Base-by-base conservation (phyloP, 2,113 vertebrate species). In the Zingel zingel region DNA sequence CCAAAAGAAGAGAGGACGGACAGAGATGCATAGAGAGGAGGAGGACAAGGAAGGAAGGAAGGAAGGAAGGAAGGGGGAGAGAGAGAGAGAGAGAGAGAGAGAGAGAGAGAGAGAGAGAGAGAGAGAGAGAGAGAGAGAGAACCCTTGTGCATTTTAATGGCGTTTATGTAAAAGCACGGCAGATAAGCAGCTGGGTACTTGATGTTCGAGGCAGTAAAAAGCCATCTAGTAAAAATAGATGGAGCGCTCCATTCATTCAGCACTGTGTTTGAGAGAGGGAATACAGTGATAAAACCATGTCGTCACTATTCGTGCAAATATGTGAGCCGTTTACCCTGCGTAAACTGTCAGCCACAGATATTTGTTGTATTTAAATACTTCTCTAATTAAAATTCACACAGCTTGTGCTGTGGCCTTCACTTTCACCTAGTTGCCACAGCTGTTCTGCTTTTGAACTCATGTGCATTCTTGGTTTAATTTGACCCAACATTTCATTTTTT, bases 151-250 rank as follows among this genome's bases (percentile, higher is more conserved):
- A 91, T 93, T 92, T 93, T 87, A 91, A 91, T 93, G 84, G 85
- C 72, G 70, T 93, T 91, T 90, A 80, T 91, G 92, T 87, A 93
- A 88, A 93, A 91, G 87, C 84, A 75, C n/a, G 16, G 43, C 30
- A 83, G 85, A 91, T 83, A 86, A 92, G 90, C 90, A 94, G 91
- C 86, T 87, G 82, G 87, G 88, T 86, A 78, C 91, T 89, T 88
- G 73, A 89, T 87, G 90, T 88, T 63, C 19, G 47, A 80, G 69
- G 79, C 87, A 61, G 33, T 65, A 88, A 76, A 84, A 87, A 91
- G 88, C 83, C 87, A 84, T 90, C 92, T 90, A 57, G 54, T 69
- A 82, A 80, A 88, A 85, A 83, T 73, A 87, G 88, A 88, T 4
- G 57, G 39, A 65, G 82, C 0, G 21, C 65, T 86, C 67, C 61